These are phyloP conservation scores for Pteromalus puparum DNA, from an alignment of 1,140 invertebrate genomes.

Conservation along the genomic window DNA sequence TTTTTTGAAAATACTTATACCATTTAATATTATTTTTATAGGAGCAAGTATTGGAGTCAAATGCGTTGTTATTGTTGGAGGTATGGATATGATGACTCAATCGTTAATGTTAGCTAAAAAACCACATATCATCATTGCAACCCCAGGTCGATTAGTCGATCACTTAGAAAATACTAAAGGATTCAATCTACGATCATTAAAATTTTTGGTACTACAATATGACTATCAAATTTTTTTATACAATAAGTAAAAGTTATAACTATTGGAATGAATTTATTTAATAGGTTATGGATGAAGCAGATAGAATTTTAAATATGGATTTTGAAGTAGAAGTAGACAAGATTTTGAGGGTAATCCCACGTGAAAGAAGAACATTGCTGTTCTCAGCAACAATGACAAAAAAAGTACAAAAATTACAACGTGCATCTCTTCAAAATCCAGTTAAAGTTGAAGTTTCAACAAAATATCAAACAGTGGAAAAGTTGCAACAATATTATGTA, in stretches of 20 bases:
- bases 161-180: conserved; percentile 96
- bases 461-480: conserved; percentile 98
- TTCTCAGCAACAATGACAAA: conserved; percentile 99
- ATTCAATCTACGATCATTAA: conserved; percentile 91
- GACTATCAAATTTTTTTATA: conserved; percentile 13
- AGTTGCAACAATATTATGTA: conserved; percentile 95
- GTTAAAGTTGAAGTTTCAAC: conserved; percentile 97
- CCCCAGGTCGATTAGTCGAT: conserved; percentile 92
- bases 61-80: conserved; percentile 96
- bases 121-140: conserved; percentile 96
- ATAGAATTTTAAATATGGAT: conserved; percentile 96
- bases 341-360: conserved; percentile 93
- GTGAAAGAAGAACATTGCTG: conserved; percentile 90
- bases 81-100: conserved; percentile 98
- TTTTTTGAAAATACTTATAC: conserved; percentile 12
- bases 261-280: conserved; percentile 13
- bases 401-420: conserved; percentile 97
- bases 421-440: conserved; percentile 94
- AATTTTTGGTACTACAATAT: conserved; percentile 83
- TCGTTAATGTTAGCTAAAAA: conserved; percentile 93
- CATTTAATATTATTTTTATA: conserved; percentile 60
- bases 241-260: not conserved
- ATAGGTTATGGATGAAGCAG: conserved; percentile 96
- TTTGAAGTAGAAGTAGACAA: conserved; percentile 98
- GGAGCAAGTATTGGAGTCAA: conserved; percentile 92